Conservation (phyloP, 1,140 invertebrate genomes). For the Sminthurinus signatus region DNA sequence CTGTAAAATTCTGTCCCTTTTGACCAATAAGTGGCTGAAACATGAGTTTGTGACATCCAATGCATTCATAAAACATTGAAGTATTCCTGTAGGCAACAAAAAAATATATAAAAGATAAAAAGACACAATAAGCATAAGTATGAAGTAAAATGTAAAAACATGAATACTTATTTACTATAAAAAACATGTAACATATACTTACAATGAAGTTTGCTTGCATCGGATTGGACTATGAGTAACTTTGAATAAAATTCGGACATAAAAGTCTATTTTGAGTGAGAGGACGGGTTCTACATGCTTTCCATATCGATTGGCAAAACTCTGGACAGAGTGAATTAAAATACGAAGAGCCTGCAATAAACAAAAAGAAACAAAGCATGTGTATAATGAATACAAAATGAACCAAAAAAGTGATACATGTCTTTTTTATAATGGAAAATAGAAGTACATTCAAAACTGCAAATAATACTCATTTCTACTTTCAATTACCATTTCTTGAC, state of each 20-base stretch:
- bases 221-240: conserved; percentile 68
- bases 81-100: conserved; percentile 67
- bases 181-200: conserved; percentile 4
- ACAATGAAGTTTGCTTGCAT: conserved; percentile 77
- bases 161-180: neutral
- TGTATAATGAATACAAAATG: neutral
- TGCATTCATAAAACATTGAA: conserved; percentile 80
- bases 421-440: neutral
- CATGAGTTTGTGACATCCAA: conserved; percentile 70
- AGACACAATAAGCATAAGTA: neutral
- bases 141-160: neutral
- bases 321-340: conserved; percentile 80
- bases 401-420: neutral
- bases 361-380: neutral
- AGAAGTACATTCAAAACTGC: no score
- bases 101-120: conserved; percentile 36
- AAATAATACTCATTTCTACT: no score
- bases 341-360: conserved; percentile 74
- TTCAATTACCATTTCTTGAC: conserved; percentile 83
- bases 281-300: conserved; percentile 86
- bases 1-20: conserved; percentile 51
- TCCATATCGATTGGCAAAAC: conserved; percentile 85
- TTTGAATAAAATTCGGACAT: conserved; percentile 88
- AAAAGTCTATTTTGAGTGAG: conserved; percentile 93
- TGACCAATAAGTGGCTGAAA: conserved; percentile 68